A percentile compares a stretch with the other conserved stretches of the same genome.
These are phyloP conservation scores for Lepidurus apus DNA, from an alignment of 1,140 invertebrate species.

Conservation along the genomic window DNA sequence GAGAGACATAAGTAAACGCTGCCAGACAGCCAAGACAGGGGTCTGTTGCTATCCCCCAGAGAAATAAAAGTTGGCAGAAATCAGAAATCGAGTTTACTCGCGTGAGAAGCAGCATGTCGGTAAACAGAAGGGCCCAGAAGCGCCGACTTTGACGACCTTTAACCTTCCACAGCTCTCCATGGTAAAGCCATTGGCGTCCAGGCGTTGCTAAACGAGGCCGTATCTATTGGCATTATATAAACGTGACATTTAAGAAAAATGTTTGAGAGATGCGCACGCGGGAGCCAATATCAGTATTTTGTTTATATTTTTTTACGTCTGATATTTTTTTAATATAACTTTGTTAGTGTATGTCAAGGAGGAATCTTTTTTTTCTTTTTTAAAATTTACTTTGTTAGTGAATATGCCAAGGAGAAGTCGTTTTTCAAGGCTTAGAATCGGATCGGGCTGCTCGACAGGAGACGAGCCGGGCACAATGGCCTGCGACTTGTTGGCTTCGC, in stretches of 20 bases:
- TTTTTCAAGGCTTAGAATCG: not conserved
- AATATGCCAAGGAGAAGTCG: not conserved
- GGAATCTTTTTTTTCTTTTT: not conserved
- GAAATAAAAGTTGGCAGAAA: no score
- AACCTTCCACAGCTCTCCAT: slow-evolving; percentile 70
- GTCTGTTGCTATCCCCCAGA: no score
- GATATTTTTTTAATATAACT: no score
- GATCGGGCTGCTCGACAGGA: not conserved
- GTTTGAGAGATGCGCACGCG: no score
- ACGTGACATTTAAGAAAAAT: no score
- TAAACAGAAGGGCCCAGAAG: slow-evolving; percentile 76
- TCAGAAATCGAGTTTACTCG: slow-evolving; percentile 57
- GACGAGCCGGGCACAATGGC: not conserved
- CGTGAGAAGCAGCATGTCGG: slow-evolving; percentile 73
- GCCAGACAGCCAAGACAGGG: not conserved
- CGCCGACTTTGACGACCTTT: slow-evolving; percentile 71
- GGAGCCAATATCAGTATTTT: no score
- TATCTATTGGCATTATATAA: not conserved
- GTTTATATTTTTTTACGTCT: no score
- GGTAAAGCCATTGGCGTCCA: slow-evolving; percentile 79
- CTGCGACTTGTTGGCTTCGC: not conserved
- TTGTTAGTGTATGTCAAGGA: not conserved
- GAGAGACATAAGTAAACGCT: not conserved
- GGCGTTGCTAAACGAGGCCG: slow-evolving; percentile 56
- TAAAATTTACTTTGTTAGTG: not conserved